Conservation (phyloP, 1,140 invertebrate species). For the Penaeus indicus region DNA sequence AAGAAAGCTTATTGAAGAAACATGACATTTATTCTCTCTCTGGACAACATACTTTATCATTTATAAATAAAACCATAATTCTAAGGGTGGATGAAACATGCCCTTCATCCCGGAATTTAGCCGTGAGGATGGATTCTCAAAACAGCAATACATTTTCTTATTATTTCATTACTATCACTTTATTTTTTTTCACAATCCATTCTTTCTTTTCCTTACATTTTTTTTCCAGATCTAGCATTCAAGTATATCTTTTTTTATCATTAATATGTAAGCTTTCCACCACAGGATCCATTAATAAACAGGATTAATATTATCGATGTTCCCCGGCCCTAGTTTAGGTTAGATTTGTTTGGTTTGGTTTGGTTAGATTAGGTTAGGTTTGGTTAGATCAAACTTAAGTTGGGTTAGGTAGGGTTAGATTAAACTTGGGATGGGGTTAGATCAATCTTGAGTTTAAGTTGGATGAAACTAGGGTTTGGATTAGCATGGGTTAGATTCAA, state of each 20-base stretch:
- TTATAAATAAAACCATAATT: neutral
- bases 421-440: too few species aligned
- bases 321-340: too few species aligned
- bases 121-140: slow-evolving; percentile 17
- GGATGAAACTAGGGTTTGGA: too few species aligned
- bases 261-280: neutral
- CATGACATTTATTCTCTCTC: too few species aligned
- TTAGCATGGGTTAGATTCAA: neutral
- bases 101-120: slow-evolving; percentile 29
- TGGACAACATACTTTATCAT: too few species aligned
- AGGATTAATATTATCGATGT: neutral
- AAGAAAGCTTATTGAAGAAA: neutral
- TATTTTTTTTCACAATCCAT: neutral
- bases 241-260: neutral
- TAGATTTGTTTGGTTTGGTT: too few species aligned
- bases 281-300: neutral
- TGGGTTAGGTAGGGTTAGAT: too few species aligned
- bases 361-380: too few species aligned
- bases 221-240: neutral
- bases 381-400: too few species aligned
- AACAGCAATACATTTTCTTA: too few species aligned
- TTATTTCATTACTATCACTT: too few species aligned
- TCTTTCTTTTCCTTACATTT: neutral
- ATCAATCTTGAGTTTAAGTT: too few species aligned
- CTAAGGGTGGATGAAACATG: slow-evolving; percentile 16